Conservation (phyloP, 2,888 invertebrate species). For the Leptothorax acervorum region DNA sequence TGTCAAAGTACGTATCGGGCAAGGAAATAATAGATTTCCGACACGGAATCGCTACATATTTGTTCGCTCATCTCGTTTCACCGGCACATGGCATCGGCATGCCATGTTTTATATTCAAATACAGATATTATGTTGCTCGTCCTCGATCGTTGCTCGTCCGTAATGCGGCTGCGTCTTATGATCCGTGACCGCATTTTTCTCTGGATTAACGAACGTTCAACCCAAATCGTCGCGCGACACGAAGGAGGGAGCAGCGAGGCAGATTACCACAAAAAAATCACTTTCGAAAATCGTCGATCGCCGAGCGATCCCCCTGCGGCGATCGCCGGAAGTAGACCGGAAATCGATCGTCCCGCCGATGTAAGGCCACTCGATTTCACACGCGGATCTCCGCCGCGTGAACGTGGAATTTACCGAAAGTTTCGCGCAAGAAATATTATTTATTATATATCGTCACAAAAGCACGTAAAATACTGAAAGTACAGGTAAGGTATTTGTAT, state of each 20-base stretch:
- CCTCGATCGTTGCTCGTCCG: slow-evolving; percentile 77
- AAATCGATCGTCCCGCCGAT: slow-evolving; percentile 59
- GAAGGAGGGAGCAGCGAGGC: neutral
- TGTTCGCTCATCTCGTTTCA: slow-evolving; percentile 39
- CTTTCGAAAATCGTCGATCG: slow-evolving; percentile 64
- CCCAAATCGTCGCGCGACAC: slow-evolving; percentile 63
- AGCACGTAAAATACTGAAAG: neutral
- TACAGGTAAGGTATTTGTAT: neutral
- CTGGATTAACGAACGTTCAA: slow-evolving; percentile 69
- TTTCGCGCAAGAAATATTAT: slow-evolving; percentile 14
- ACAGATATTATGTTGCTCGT: slow-evolving; percentile 71
- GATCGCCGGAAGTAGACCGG: slow-evolving; percentile 71
- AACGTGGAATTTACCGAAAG: slow-evolving; percentile 23
- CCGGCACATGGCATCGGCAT: slow-evolving; percentile 17
- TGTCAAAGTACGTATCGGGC: neutral
- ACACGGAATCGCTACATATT: slow-evolving; percentile 21
- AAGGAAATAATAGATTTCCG: slow-evolving; percentile 17
- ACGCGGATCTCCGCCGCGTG: slow-evolving; percentile 43
- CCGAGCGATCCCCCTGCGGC: neutral
- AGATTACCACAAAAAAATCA: slow-evolving; percentile 49
- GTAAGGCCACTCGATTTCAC: slow-evolving; percentile 61
- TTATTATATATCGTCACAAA: neutral
- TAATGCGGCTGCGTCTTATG: slow-evolving; percentile 74
- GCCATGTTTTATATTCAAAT: slow-evolving; percentile 70
- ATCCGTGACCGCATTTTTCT: slow-evolving; percentile 76